A percentile compares a stretch with the other conserved stretches of the same genome.
Evolutionary conservation across 2,113 vertebrate genomes (phyloP).

Genomic region (Aegotheles bennettii): DNA sequence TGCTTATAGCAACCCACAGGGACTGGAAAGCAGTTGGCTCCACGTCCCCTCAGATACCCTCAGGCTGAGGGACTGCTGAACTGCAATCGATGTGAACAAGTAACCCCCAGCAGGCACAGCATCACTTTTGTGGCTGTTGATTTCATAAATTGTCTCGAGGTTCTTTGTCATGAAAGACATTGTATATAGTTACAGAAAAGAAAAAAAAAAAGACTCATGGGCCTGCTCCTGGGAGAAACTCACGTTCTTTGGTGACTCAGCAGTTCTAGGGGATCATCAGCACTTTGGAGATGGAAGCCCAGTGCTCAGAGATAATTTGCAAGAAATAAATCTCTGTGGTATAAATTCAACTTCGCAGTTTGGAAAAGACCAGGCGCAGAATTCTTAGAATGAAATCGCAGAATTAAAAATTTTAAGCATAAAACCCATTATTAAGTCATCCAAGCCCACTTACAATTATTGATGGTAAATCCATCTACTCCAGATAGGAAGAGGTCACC

Average conservation of each 20-base stretch:
- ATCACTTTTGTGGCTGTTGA: not conserved
- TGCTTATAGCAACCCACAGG: not conserved
- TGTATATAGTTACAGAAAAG: not conserved
- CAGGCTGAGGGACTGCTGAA: not conserved
- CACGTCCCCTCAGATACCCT: not conserved
- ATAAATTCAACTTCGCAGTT: not conserved
- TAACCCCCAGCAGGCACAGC: not conserved
- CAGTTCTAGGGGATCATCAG: not conserved
- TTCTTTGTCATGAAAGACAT: not conserved
- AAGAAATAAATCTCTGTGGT: not conserved
- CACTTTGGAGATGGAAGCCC: not conserved
- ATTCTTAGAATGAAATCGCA: not conserved
- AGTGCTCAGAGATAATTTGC: not conserved
- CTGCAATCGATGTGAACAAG: not conserved
- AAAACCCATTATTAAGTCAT: slow-evolving; percentile 17
- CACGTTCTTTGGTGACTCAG: not conserved
- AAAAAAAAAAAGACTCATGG: not conserved
- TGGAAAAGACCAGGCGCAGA: rapidly evolving
- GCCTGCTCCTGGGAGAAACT: not conserved
- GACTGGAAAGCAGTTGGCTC: not conserved
- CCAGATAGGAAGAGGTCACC: slow-evolving; percentile 34
- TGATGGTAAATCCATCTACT: slow-evolving; percentile 39
- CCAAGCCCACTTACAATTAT: slow-evolving; percentile 29
- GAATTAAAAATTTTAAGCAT: not conserved
- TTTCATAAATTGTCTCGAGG: not conserved